These are phyloP conservation scores for Agrochola lychnidis DNA, from an alignment of 2,888 invertebrate species.

Conservation along the genomic window DNA sequence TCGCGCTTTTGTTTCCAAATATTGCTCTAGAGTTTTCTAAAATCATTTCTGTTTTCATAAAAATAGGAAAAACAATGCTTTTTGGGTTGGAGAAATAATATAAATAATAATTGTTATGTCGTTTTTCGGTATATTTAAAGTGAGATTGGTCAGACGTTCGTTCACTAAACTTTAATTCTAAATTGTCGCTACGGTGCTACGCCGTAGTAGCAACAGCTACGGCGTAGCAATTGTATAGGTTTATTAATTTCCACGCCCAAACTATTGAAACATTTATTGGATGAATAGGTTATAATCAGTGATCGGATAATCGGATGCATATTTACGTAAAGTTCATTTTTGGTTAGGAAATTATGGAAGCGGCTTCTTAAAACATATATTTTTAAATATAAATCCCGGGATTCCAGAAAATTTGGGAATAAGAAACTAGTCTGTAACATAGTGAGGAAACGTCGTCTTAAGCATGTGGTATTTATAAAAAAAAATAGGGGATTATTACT, in stretches of 20 bases:
- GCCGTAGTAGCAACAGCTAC: not conserved
- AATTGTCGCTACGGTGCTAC: not conserved
- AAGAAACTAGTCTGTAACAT: too few relatives aligned
- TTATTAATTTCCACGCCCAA: not conserved
- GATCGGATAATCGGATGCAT: too few relatives aligned
- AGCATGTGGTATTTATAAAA: too few relatives aligned
- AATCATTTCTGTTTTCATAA: conserved; percentile 2
- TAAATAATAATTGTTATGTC: not conserved
- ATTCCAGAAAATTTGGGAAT: too few relatives aligned
- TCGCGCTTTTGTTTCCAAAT: conserved; percentile 47
- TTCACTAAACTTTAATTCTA: not conserved
- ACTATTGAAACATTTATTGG: not conserved
- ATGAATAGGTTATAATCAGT: too few relatives aligned
- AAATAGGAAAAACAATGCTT: not conserved
- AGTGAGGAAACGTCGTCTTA: too few relatives aligned
- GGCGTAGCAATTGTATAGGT: not conserved
- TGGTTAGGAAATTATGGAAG: too few relatives aligned
- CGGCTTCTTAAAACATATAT: too few relatives aligned
- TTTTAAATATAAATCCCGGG: too few relatives aligned
- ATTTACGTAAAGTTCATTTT: too few relatives aligned
- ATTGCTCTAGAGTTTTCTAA: conserved; percentile 14
- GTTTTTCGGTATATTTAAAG: not conserved
- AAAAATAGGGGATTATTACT: too few relatives aligned
- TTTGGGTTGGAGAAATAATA: not conserved
- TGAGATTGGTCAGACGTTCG: not conserved